phyloP scores from a whole-genome alignment of 2,888 invertebrate genomes.

The Dryococelus australis region DNA sequence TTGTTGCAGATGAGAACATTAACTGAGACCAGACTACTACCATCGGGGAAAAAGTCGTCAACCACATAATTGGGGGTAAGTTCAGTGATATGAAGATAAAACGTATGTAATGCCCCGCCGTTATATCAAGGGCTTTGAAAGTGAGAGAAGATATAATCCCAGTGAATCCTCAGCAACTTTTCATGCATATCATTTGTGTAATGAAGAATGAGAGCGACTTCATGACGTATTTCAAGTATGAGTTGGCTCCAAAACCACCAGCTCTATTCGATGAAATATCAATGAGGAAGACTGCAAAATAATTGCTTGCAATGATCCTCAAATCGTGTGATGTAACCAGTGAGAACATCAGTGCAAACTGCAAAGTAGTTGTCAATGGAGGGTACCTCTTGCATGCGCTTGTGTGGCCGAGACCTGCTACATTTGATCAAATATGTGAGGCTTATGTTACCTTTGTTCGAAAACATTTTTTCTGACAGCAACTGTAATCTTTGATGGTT shows the following conservation, averaged over 20 bases:
- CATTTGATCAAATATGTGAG: neutral
- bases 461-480: neutral
- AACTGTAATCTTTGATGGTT: constrained; percentile 1
- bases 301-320: too few species aligned
- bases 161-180: too few species aligned
- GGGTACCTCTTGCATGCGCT: neutral
- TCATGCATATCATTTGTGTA: too few species aligned
- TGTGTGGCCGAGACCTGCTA: neutral
- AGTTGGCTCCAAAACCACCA: too few species aligned
- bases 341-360: too few species aligned
- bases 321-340: too few species aligned
- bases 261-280: too few species aligned
- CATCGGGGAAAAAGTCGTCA: neutral
- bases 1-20: neutral
- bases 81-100: neutral
- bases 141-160: too few species aligned
- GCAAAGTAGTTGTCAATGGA: neutral
- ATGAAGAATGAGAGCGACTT: too few species aligned
- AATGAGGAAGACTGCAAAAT: too few species aligned
- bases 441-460: too few species aligned
- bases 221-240: too few species aligned
- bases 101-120: neutral
- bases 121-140: neutral
- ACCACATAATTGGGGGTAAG: neutral
- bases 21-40: neutral